A percentile compares a stretch with the other conserved stretches of the same genome.
Conservation (phyloP, 2,113 vertebrate genomes). For the Nibea coibor region DNA sequence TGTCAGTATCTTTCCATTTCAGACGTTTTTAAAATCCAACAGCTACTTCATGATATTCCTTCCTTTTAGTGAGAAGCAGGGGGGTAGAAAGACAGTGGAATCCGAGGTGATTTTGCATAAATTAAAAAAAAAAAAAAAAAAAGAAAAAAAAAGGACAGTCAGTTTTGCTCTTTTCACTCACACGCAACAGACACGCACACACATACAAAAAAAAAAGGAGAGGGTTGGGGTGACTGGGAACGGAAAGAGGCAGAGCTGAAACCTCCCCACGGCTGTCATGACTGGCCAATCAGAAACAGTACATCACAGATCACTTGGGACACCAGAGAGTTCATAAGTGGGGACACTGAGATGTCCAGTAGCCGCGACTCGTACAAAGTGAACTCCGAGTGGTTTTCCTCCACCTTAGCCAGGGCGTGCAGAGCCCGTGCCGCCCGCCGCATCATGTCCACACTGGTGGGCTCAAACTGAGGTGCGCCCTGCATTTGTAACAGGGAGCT, state of each 20-base stretch:
- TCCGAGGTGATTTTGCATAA: slow-evolving; percentile 99
- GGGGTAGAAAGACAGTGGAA: slow-evolving; percentile 93
- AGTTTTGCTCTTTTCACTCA: slow-evolving; percentile 92
- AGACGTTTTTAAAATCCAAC: slow-evolving; percentile 75
- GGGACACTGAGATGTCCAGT: slow-evolving; percentile 98
- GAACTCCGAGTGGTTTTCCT: slow-evolving; percentile 99
- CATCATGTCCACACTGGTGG: slow-evolving; percentile 99
- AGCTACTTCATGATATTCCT: slow-evolving; percentile 85
- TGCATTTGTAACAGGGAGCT: slow-evolving; percentile 93
- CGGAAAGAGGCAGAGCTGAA: slow-evolving; percentile 72
- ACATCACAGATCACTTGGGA: slow-evolving; percentile 99
- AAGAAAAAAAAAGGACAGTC: slow-evolving; percentile 84
- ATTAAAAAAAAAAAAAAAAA: slow-evolving; percentile 87
- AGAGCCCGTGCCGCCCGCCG: slow-evolving; percentile 95
- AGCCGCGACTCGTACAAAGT: slow-evolving; percentile 97
- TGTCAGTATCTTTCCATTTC: slow-evolving; percentile 66
- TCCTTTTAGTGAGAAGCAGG: slow-evolving; percentile 92
- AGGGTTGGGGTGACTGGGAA: slow-evolving; percentile 25
- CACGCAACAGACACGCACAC: slow-evolving; percentile 85
- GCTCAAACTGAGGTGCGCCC: slow-evolving; percentile 92
- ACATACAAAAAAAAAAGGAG: slow-evolving; percentile 49
- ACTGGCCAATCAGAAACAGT: slow-evolving; percentile 99
- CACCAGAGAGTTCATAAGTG: slow-evolving; percentile 98
- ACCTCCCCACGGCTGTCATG: slow-evolving; percentile 94
- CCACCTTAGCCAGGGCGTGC: slow-evolving; percentile 96